These are phyloP conservation scores for Acleris cristana DNA, from an alignment of 2,888 invertebrate genomes.

Conservation along the genomic window DNA sequence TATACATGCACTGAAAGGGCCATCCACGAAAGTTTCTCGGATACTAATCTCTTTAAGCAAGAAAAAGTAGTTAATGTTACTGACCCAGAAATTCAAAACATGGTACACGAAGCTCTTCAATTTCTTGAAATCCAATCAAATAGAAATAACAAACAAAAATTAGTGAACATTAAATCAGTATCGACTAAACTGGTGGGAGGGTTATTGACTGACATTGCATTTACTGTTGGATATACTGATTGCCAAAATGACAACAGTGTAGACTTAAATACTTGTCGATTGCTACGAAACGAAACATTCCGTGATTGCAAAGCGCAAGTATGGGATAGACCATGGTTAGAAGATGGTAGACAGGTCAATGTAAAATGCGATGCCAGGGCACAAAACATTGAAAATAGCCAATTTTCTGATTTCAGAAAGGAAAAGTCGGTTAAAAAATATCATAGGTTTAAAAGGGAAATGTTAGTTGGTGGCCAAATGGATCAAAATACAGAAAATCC, in stretches of 20 bases:
- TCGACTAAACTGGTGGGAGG: conserved; percentile 82
- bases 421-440: conserved; percentile 43
- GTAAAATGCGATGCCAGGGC: conserved; percentile 56
- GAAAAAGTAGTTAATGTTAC: conserved; percentile 42
- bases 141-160: conserved; percentile 59
- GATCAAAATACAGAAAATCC: conserved; percentile 33
- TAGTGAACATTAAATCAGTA: conserved; percentile 72
- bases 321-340: conserved; percentile 85
- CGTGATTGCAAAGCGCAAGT: conserved; percentile 61
- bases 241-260: conserved; percentile 68
- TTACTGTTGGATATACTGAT: conserved; percentile 82
- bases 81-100: conserved; percentile 57
- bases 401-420: conserved; percentile 37
- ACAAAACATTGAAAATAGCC: conserved; percentile 33
- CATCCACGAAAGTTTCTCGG: conserved; percentile 54
- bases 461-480: conserved; percentile 41
- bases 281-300: conserved; percentile 56
- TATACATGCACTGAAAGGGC: conserved; percentile 61
- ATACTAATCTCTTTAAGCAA: conserved; percentile 39
- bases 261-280: conserved; percentile 53
- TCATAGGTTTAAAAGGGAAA: neutral
- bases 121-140: conserved; percentile 67
- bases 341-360: conserved; percentile 69
- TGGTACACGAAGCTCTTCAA: conserved; percentile 65
- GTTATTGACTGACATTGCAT: conserved; percentile 81